Evolutionary conservation across 2,888 invertebrate species (phyloP), one percentile per base, ranked within the genome.

Genomic region (Brenthis ino): DNA sequence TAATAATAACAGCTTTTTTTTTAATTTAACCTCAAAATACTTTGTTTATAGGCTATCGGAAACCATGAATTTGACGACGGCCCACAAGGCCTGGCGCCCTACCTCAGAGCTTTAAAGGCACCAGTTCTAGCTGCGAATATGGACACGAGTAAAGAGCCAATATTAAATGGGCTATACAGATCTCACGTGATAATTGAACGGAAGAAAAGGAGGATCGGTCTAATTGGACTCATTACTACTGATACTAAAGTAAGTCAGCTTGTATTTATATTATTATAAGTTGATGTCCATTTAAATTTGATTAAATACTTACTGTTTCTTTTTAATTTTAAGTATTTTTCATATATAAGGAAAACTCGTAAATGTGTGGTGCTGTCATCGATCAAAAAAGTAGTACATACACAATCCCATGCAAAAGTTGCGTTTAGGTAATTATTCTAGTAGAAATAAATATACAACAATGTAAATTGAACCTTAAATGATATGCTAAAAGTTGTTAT

Each of bases 61-160:
- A 97, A 97, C 83, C 97, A 98, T 77, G 98, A 98, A 80, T 98
- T 98, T 76, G 98, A 98, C 79, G 94, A 96, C 72, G 95, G 95
- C 0, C 93, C 97, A 0, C 93, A 86, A 16, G 97, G 96, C 0
- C 81, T 97, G 0, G 94, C 95, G 0, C 96, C 96, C 0, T 97
- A 96, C 82, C 82, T 97, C 1, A 82, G 94, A 66, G 88, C 91
- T 1, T 80, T 96, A 2, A 93, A 94, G 2, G 95, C 96, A 0
- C 96, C 96, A 0, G 94, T 96, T 12, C 82, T 97, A 3, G 95
- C 95, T 1, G 94, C 96, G 3, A 98, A 98, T 79, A 95, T 98
- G 81, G 95, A 97, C 78, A 93, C 94, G 1, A 89, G 89, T 0
- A 79, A 94, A 8, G 97, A 96, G 74, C 96, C 96, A 0, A 80